Base-by-base conservation (phyloP, 2,888 invertebrate genomes). In the Acanthosepion pharaonis region DNA sequence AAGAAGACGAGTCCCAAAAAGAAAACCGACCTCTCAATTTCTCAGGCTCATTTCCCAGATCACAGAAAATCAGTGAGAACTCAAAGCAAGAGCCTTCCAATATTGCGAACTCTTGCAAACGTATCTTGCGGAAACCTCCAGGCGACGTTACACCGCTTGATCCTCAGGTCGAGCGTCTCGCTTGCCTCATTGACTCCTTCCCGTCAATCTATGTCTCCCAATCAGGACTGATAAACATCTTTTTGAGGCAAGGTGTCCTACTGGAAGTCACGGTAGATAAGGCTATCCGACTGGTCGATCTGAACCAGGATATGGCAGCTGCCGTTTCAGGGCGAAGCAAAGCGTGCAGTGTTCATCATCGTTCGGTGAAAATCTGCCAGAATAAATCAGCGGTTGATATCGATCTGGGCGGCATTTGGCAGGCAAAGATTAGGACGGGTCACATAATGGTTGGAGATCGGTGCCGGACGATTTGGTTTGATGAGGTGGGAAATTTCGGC, bases 261-360 rank as follows among this genome's bases (percentile, higher is more conserved):
- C 97, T 98, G 15, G 97, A 98, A 95, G 97, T 97, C 96, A 97
- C 97, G 28, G 96, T 97, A 23, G 97, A 97, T 95, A 96, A 97
- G 48, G 97, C 97, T 9, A 96, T 98, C 55, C 97, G 97, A 18
- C 96, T 97, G 59, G 97, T 97, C 59, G 97, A 97, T 94, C 97
- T 97, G 95, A 96, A 97, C 53, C 96, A 96, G 95, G 96, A 97
- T 94, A 96, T 97, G 94, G 97, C 97, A 94, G 97, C 96, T 0
- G 97, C 97, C 23, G 97, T 97, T n/a, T 97, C 97, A 95, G 96
- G 96, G 25, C 95, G 96, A 0, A 97, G 97, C 11, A 97, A 96
- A 42, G 95, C 96, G 9, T 97, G 97, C 93, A 97, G 97, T 94
- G 96, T 98, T 53, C 96, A 97, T 94, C 97, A 97, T 95, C 96